Conservation (phyloP, 2,888 invertebrate genomes). For the Drosophila kambysellisi region DNA sequence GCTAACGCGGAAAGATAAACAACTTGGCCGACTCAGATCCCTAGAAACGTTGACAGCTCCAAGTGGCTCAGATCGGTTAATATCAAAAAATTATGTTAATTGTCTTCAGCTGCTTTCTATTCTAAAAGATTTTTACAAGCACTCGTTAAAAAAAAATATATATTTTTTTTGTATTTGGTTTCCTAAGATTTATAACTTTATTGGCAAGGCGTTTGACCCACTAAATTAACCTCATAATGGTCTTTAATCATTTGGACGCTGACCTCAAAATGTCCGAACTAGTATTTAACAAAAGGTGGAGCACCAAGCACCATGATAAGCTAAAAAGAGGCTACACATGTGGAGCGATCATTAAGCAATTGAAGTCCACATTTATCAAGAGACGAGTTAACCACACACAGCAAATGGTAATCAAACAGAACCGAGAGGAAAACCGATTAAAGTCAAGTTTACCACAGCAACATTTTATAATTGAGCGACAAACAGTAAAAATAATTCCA, state of each 20-base stretch:
- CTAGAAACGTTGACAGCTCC: constrained; percentile 45
- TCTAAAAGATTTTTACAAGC: constrained; percentile 30
- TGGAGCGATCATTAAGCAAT: constrained; percentile 22
- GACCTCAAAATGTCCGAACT: constrained; percentile 19
- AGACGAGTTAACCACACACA: constrained; percentile 5
- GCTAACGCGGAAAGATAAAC: constrained; percentile 18
- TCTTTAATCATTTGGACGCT: constrained; percentile 25
- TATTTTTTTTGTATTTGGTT: neutral
- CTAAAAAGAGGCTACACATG: constrained; percentile 10
- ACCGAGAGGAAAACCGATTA: neutral
- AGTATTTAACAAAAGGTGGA: neutral
- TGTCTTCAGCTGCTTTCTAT: constrained; percentile 65
- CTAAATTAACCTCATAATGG: constrained; percentile 15
- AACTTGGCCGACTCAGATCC: constrained; percentile 31
- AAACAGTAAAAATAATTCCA: neutral
- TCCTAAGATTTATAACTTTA: constrained; percentile 57
- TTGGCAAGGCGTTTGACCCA: constrained; percentile 44
- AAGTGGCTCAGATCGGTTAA: constrained; percentile 43
- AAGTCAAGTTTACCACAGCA: neutral
- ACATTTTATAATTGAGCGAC: neutral
- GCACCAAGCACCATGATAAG: neutral
- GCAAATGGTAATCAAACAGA: constrained; percentile 10
- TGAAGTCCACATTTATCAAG: neutral
- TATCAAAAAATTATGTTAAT: constrained; percentile 66
- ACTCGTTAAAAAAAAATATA: constrained; percentile 24